Base-by-base conservation (phyloP, 2,888 invertebrate species). In the Holacanthella duospinosa region DNA sequence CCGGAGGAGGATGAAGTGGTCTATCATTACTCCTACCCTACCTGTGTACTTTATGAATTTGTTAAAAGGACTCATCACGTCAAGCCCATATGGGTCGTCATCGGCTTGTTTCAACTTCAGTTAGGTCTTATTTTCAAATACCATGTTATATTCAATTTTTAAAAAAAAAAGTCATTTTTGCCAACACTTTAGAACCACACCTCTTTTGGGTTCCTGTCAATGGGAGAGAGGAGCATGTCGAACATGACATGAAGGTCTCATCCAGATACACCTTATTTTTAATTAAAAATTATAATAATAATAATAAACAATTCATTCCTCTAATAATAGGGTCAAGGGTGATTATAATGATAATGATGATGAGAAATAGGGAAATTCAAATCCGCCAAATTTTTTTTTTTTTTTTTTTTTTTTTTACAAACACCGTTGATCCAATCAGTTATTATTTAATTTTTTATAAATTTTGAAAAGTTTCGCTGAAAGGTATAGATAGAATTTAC, bases 181-280 rank as follows among this genome's bases (percentile, higher is more conserved):
- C 48, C 12, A 48, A 48, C 48, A 48, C 48, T 48, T 48, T 48
- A 4, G 16, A 48, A 21, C 48, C 48, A 48, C 48, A 48, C 48
- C 48, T 48, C 48, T 48, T 48, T 48, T 48, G 48, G 21, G 48
- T 48, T 48, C 48, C 48, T 48, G 48, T 48, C 48, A 48, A 48
- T 9, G 21, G 48, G 21, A 9, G 19, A 48, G 48, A 21, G 21
- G 48, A 48, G 12, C 21, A 48, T 48, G 48, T 48, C 4, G 19
- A 48, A 48, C 48, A 48, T 48, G 48, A 48, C 48, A 48, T 48
- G 48, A 48, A 21, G 48, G 48, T 48, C n/a, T 48, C 48, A 48
- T 21, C 21, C 48, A 16, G 4, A 21, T 9, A 21, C 4, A 48
- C 48, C n/a, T 21, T 48, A 48, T 4, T 48, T 48, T 48, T 48